Base-by-base conservation (phyloP, 2,888 invertebrate genomes). In the Erebia epiphron region DNA sequence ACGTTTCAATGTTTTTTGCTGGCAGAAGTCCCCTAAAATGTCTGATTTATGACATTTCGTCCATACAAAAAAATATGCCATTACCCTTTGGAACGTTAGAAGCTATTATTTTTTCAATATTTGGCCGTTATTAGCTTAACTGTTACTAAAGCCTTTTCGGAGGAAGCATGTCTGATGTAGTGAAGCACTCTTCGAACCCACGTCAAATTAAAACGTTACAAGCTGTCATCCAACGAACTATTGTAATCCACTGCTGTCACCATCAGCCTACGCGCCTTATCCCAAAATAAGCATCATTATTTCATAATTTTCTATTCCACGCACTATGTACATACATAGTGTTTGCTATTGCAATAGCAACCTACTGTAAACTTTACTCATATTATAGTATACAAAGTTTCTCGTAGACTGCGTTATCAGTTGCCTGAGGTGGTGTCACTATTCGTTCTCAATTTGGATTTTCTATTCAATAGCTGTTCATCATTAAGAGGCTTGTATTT, bases 341-440 rank as follows among this genome's bases (percentile, higher is more conserved):
- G 76, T 76, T 75, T 75, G 64, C 73, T 74, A 73, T 65, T 67
- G 75, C 73, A 75, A 75, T 73, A 75, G 73, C 71, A 50, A 58
- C 68, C 67, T 73, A 73, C 74, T 72, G 68, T 75, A 79, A 83
- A 83, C 79, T 83, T 79, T 81, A 82, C 79, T 84, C 81, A 80
- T 83, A 82, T 69, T 60, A 71, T 65, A 65, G n/a, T 79, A 80
- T 79, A 78, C 80, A 77, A 75, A 84, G 83, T 85, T 83, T 81
- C 81, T 84, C 83, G 83, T 85, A 86, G 84, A 85, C 83, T 82
- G 69, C 80, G 85, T 91, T 91, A 91, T 91, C 91, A 85, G 84
- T 83, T 82, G 84, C 77, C 78, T 86, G 84, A 85, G 88, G 87
- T 89, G 86, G 87, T 86, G 87, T 89, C 88, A 82, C 83, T 76